phyloP scores from a whole-genome alignment of 2,797 vertebrate genomes.

The Chaenodraco wilsoni region DNA sequence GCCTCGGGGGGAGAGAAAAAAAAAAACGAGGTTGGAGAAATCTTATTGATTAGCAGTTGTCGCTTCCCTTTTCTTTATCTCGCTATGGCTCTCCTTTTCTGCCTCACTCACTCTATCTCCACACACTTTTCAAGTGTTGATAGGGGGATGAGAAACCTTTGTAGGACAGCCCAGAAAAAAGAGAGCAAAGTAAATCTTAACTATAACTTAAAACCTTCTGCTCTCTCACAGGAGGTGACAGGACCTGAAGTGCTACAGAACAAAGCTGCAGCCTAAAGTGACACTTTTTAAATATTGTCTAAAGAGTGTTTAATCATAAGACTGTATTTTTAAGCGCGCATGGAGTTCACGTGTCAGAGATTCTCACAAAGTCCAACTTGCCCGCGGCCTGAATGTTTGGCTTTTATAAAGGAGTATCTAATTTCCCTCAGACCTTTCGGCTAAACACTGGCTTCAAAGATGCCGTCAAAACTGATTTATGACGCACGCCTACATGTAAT shows the following conservation, averaged over 20 bases:
- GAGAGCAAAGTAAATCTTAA: slow-evolving; percentile 52
- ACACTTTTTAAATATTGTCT: slow-evolving; percentile 15
- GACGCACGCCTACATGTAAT: slow-evolving; percentile 43
- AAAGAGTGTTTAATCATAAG: slow-evolving; percentile 11
- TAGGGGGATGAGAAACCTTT: slow-evolving; percentile 62
- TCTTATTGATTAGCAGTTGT: slow-evolving; percentile 83
- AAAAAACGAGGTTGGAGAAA: slow-evolving; percentile 73
- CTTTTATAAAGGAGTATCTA: slow-evolving; percentile 48
- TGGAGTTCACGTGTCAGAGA: slow-evolving; percentile 41
- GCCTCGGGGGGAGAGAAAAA: slow-evolving; percentile 60
- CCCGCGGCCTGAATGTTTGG: slow-evolving; percentile 35
- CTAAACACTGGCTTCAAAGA: slow-evolving; percentile 46
- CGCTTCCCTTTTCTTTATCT: slow-evolving; percentile 75
- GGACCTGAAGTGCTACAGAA: slow-evolving; percentile 30
- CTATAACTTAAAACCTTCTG: slow-evolving; percentile 48
- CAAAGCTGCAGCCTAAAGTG: slow-evolving; percentile 32
- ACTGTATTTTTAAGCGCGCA: slow-evolving; percentile 3
- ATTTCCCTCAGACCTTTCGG: slow-evolving; percentile 54
- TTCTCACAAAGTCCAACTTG: slow-evolving; percentile 25
- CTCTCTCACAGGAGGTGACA: slow-evolving; percentile 43
- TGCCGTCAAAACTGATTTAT: slow-evolving; percentile 56
- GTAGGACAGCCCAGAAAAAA: slow-evolving; percentile 58
- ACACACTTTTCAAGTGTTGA: slow-evolving; percentile 61
- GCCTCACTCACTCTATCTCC: slow-evolving; percentile 58
- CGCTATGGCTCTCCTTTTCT: slow-evolving; percentile 55